Base-by-base conservation (phyloP, 2,888 invertebrate species). In the Pseudoips prasinana region DNA sequence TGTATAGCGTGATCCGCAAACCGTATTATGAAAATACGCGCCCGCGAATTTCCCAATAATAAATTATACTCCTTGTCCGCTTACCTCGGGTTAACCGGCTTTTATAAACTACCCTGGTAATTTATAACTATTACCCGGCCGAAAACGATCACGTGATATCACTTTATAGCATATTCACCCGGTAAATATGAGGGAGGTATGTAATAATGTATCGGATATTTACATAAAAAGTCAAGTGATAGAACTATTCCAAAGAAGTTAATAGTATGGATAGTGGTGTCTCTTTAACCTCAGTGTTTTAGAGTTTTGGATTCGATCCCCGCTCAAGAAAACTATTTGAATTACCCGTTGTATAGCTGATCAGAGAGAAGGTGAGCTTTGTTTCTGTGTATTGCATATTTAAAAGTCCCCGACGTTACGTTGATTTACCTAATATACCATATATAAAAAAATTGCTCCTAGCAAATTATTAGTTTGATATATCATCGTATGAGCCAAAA, bases 21-120 rank as follows among this genome's bases (percentile, higher is more conserved):
- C 63, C 63, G 71, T 76, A 82, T 84, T 76, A 82, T 84, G 80
- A 79, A 79, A 75, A 86, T 80, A 73, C 77, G 75, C 80, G 69
- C 58, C 62, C 80, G 80, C 79, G 78, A 84, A 78, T 81, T 85
- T 81, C 69, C 77, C 77, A 78, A 84, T 85, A 85, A 87, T 89
- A 89, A 89, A 88, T 89, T 85, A 88, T 73, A 71, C 74, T 73
- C 72, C 81, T 78, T 84, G 87, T 85, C 84, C 85, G 81, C 84
- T 83, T 85, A 87, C 87, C 86, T 84, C 82, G 82, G 85, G 87
- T 85, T 87, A 87, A 88, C 86, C 84, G 86, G 87, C 86, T 86
- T 87, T 88, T 88, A 88, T 88, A 88, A 88, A 88, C 84, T 86
- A 86, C 82, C 83, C 77, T 62, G 70, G 83, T 88, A 88, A 85